These are phyloP conservation scores for Ooceraea biroi DNA, from an alignment of 1,140 invertebrate species.

Conservation along the genomic window DNA sequence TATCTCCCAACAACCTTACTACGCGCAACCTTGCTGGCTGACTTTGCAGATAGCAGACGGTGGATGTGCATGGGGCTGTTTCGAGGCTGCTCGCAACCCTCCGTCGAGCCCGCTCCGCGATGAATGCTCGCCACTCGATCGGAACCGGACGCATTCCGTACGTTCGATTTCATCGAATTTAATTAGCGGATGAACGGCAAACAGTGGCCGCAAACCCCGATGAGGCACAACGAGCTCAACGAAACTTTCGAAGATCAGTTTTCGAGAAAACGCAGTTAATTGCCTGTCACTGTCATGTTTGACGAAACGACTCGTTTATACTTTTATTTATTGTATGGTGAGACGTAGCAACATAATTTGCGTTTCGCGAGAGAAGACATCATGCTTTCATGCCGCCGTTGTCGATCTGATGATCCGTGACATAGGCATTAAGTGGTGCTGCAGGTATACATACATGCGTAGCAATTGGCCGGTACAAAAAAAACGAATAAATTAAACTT, in stretches of 20 bases:
- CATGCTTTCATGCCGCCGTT: background rate
- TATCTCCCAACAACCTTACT: slow-evolving; percentile 22
- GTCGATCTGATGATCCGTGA: slow-evolving; percentile 19
- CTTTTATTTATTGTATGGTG: background rate
- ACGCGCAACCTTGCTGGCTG: background rate
- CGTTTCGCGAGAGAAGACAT: background rate
- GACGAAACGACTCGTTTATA: background rate
- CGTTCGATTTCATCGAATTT: slow-evolving; percentile 76
- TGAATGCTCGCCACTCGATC: slow-evolving; percentile 13
- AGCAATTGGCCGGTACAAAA: background rate
- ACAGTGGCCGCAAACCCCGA: slow-evolving; percentile 51
- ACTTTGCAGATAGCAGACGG: background rate
- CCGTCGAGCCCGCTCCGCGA: background rate
- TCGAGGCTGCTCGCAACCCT: slow-evolving; percentile 3
- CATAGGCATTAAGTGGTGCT: slow-evolving; percentile 18
- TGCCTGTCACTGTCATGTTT: background rate
- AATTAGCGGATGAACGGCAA: slow-evolving; percentile 73
- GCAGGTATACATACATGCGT: background rate
- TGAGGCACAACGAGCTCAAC: slow-evolving; percentile 5
- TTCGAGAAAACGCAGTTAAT: background rate
- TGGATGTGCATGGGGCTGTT: too few species aligned
- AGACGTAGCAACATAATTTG: too few species aligned
- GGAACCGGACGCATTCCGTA: slow-evolving; percentile 15
- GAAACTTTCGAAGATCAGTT: too few species aligned
- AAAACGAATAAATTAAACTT: slow-evolving; percentile 22